Base-by-base conservation (phyloP, 2,888 invertebrate species). In the Pedicia rivosa region DNA sequence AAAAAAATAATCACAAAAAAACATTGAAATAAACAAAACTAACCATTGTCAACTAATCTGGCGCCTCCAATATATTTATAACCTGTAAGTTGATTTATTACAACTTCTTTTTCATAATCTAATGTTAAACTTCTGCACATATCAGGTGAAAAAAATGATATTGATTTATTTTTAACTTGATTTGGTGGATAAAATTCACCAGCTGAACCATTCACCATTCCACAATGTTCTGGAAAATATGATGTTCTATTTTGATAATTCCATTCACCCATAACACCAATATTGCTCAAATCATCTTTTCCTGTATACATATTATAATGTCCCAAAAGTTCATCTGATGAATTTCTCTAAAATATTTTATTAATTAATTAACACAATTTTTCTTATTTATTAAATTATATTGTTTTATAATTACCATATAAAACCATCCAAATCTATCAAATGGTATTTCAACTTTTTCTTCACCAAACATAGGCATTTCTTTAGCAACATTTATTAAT, bases 341-440 rank as follows among this genome's bases (percentile, higher is more conserved):
- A 78, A 52, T 88, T 90, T 49, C 86, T 71, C 80, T 87, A 56
- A 1, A 64, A 65, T 47, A n/a, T n/a, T n/a, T n/a, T n/a, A n/a
- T n/a, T n/a, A n/a, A n/a, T n/a, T n/a, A n/a, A 26, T 37, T 16
- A 38, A 32, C 20, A 37, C 3, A 16, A 33, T n/a, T n/a, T n/a
- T n/a, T n/a, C n/a, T n/a, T n/a, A n/a, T n/a, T n/a, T n/a, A n/a
- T n/a, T n/a, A n/a, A n/a, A n/a, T n/a, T n/a, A 22, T 22, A n/a
- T n/a, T n/a, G n/a, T n/a, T n/a, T n/a, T n/a, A n/a, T n/a, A 39
- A 48, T 49, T 57, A 75, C 75, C 48, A 62, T 64, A 47, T 84
- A 88, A 59, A 91, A 90, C 76, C 87, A 80, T 9, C 83, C 91
- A 53, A 91, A 88, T 50, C 68, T 72, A 50, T 88, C 87, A 42